Evolutionary conservation across 2,888 invertebrate genomes (phyloP), one percentile per base, ranked within the genome.

Genomic region (Drosophila paracracens): DNA sequence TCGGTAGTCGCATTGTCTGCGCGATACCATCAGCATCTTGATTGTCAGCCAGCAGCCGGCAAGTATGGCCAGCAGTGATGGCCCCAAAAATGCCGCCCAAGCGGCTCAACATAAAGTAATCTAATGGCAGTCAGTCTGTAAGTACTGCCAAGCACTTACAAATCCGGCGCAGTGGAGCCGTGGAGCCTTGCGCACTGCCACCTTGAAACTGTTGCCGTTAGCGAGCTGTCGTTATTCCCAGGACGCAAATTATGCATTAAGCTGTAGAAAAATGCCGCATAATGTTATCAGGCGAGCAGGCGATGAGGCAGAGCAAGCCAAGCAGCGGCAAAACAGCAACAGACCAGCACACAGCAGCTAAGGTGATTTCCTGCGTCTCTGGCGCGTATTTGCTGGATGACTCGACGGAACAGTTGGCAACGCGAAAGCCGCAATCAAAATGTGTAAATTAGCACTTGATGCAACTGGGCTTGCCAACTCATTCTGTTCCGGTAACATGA

Each of bases 161-260:
- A 52, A 46, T 46, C 52, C 27, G 50, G 21, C 46, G 18, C 27
- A 13, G 18, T n/a, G 25, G 21, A 53, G 53, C 21, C 35, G 40
- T 4, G 4, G 53, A 46, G 58, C 13, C 64, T 59, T 54, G 60
- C 63, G 62, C 50, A 60, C 53, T 64, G 63, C 33, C 63, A 70
- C 67, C 81, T 79, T 79, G 62, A 60, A 61, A 60, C 52, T 73
- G 51, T 10, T 21, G 43, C 38, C 51, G 36, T 58, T 40, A 48
- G 25, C 50, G 53, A 58, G 65, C 69, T 70, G 74, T 64, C 79
- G 61, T 71, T 76, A 88, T 83, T 89, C 87, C 84, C 87, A 82
- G 89, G 79, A 82, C 81, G 87, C 89, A 87, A 88, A 88, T 88
- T 88, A 87, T 86, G 89, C 87, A 88, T 84, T 87, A 87, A 86